Percentiles rank a stretch among this genome's conserved stretches.
These are phyloP conservation scores for Meta bourneti DNA, from an alignment of 2,888 invertebrate species.

Conservation along the genomic window DNA sequence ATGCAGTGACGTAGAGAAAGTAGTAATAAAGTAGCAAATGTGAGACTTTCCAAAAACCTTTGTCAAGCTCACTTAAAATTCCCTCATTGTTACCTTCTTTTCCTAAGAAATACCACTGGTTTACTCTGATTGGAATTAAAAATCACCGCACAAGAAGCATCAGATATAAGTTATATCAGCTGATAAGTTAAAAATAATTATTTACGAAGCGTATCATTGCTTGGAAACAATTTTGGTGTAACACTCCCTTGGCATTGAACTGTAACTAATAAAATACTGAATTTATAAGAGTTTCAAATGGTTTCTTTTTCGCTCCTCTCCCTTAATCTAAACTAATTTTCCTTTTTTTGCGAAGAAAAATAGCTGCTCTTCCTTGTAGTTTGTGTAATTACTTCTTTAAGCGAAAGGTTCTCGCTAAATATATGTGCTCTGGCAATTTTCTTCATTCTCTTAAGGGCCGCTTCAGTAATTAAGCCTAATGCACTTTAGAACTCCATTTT, in stretches of 20 bases:
- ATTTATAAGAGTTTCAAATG: conserved; percentile 16
- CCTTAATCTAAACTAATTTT: conserved; percentile 8
- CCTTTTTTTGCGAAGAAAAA: background rate
- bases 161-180: no score
- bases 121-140: background rate
- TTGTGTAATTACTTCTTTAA: conserved; percentile 41
- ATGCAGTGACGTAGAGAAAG: no score
- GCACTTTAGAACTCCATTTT: conserved; percentile 12
- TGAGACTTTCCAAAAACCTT: no score
- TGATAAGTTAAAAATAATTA: no score
- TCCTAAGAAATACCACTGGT: no score
- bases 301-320: background rate
- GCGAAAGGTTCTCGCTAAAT: conserved; percentile 12
- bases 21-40: no score
- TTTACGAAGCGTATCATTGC: background rate
- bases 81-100: background rate
- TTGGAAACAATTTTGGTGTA: conserved; percentile 2
- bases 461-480: conserved; percentile 12
- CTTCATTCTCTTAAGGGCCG: background rate
- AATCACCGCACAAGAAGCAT: background rate
- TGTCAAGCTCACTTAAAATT: background rate
- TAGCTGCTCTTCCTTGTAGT: background rate
- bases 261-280: conserved; percentile 43
- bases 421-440: background rate
- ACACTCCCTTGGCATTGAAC: conserved; percentile 6